These are phyloP conservation scores for Anarhynchus alexandrinus DNA, from an alignment of 2,113 vertebrate species.

Conservation along the genomic window DNA sequence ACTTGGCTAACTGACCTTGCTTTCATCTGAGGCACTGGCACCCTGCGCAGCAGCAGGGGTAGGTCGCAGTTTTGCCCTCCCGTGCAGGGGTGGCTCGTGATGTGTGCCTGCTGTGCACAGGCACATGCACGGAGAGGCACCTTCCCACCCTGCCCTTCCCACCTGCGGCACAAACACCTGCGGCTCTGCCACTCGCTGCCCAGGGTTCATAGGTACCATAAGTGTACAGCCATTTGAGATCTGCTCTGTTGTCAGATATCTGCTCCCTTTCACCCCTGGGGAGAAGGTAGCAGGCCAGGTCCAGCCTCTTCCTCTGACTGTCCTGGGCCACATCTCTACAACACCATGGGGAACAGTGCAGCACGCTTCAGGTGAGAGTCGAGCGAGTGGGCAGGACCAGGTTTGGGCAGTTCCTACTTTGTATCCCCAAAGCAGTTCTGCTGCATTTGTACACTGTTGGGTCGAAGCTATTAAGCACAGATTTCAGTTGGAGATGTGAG, in stretches of 20 bases:
- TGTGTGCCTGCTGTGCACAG: neutral
- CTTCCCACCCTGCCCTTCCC: neutral
- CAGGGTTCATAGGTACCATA: rapidly evolving
- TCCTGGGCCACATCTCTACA: neutral
- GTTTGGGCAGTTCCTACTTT: neutral
- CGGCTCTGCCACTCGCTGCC: rapidly evolving
- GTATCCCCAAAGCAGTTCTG: neutral
- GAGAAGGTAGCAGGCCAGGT: neutral
- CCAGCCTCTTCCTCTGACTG: neutral
- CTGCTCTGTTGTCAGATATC: neutral
- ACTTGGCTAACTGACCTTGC: neutral
- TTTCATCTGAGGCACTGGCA: neutral
- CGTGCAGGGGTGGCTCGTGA: neutral
- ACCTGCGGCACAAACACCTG: neutral
- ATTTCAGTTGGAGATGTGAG: neutral
- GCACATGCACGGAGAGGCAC: rapidly evolving
- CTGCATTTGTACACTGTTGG: neutral
- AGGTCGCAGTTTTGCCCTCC: neutral
- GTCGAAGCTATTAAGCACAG: neutral
- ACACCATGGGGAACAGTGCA: neutral
- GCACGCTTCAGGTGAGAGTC: neutral
- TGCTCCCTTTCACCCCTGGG: neutral
- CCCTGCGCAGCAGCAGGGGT: neutral
- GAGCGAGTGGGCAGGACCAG: neutral
- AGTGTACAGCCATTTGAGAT: neutral